These are phyloP conservation scores for Brachypalpus laphriformis DNA, from an alignment of 2,888 invertebrate genomes.

Conservation along the genomic window DNA sequence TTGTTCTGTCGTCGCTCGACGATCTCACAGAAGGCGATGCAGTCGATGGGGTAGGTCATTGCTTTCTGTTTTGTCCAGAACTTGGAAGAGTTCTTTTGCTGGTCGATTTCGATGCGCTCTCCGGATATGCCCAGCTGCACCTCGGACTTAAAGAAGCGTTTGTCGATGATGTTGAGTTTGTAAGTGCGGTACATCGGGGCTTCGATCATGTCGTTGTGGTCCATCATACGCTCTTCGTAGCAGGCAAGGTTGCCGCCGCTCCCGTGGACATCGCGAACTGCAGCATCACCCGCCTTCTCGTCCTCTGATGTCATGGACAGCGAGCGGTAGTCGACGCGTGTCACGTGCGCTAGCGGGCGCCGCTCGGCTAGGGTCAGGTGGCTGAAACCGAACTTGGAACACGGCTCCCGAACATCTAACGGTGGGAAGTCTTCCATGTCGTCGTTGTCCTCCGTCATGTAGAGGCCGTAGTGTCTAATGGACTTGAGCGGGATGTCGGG, in stretches of 20 bases:
- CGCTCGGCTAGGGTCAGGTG: slow-evolving; percentile 94
- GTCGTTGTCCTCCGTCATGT: slow-evolving; percentile 98
- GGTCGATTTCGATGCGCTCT: slow-evolving; percentile 95
- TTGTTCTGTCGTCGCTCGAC: slow-evolving; percentile 89
- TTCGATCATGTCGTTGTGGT: slow-evolving; percentile 91
- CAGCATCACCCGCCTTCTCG: slow-evolving; percentile 80
- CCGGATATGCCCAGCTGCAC: slow-evolving; percentile 94
- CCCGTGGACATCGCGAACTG: slow-evolving; percentile 81
- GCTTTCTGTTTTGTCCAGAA: slow-evolving; percentile 90
- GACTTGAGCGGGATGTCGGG: slow-evolving; percentile 86
- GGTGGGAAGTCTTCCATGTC: slow-evolving; percentile 94
- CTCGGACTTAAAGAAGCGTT: slow-evolving; percentile 91
- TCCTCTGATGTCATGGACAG: slow-evolving; percentile 83
- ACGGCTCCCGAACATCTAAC: slow-evolving; percentile 93
- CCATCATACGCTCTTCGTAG: slow-evolving; percentile 87
- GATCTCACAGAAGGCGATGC: slow-evolving; percentile 93
- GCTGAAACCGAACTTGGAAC: slow-evolving; percentile 96
- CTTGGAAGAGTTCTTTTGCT: slow-evolving; percentile 85
- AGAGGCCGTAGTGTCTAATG: slow-evolving; percentile 91
- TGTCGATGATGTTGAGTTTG: slow-evolving; percentile 90
- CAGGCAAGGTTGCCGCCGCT: slow-evolving; percentile 77
- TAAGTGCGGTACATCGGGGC: slow-evolving; percentile 94
- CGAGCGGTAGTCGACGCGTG: slow-evolving; percentile 80
- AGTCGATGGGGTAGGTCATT: slow-evolving; percentile 93
- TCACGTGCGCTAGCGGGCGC: slow-evolving; percentile 78